These are phyloP conservation scores for Oscarella lobularis DNA, from an alignment of 37 sponge, comb jelly and placozoan species.

Conservation along the genomic window DNA sequence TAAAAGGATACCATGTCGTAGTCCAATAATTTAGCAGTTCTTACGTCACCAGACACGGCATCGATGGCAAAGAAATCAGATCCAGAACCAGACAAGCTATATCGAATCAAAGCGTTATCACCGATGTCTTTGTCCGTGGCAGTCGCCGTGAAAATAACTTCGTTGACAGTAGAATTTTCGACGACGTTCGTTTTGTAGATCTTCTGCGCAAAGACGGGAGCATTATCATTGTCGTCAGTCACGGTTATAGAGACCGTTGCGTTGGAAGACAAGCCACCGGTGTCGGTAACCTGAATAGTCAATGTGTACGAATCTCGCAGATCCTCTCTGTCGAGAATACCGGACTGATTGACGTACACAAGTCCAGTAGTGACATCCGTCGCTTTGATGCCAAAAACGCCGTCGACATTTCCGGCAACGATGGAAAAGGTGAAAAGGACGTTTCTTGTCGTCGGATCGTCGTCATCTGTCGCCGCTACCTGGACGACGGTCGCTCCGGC, in stretches of 20 bases:
- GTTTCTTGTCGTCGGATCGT: neutral
- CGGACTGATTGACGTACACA: neutral
- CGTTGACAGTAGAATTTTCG: neutral
- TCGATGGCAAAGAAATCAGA: neutral
- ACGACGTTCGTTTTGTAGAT: neutral
- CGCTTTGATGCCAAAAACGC: neutral
- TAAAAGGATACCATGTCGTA: neutral
- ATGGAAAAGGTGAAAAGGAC: neutral
- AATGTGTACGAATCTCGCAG: neutral
- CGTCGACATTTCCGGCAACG: neutral
- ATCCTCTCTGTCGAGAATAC: neutral
- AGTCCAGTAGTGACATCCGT: neutral
- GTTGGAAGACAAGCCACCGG: neutral
- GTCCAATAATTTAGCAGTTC: neutral
- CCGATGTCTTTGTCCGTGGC: neutral
- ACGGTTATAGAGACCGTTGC: neutral
- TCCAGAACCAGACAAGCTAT: neutral
- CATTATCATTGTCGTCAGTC: neutral
- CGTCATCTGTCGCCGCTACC: slow-evolving; percentile 1
- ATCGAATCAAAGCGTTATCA: neutral
- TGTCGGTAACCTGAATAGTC: neutral
- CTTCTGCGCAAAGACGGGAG: neutral
- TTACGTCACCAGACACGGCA: neutral
- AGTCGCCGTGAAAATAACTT: neutral
- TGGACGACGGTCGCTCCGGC: neutral